phyloP scores from a whole-genome alignment of 2,797 vertebrate species.

The Holocentrus rufus region DNA sequence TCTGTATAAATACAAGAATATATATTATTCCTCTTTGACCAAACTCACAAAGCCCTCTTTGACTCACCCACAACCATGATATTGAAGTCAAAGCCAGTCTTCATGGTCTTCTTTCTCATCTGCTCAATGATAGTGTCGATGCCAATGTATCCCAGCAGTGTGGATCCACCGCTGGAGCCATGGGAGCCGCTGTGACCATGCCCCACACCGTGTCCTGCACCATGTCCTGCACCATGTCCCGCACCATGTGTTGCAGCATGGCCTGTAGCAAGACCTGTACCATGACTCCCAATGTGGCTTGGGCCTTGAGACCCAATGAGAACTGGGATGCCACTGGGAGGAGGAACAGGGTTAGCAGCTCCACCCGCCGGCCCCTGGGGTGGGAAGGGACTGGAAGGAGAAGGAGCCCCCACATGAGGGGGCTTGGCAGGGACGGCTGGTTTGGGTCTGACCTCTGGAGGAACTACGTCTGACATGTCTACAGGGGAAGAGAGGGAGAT shows the following conservation, averaged over 20 bases:
- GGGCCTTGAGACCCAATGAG: slow-evolving; percentile 61
- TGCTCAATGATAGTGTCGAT: slow-evolving; percentile 99
- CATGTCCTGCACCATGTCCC: slow-evolving; percentile 33
- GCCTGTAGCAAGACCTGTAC: background rate
- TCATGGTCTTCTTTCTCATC: slow-evolving; percentile 99
- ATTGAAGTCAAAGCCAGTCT: slow-evolving; percentile 98
- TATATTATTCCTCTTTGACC: background rate
- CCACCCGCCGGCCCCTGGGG: slow-evolving; percentile 69
- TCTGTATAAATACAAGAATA: too few species aligned
- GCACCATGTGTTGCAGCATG: slow-evolving; percentile 35
- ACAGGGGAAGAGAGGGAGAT: slow-evolving; percentile 40
- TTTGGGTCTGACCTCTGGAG: slow-evolving; percentile 92
- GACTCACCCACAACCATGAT: slow-evolving; percentile 97
- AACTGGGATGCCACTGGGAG: slow-evolving; percentile 36
- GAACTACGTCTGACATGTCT: slow-evolving; percentile 96
- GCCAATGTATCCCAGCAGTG: slow-evolving; percentile 93
- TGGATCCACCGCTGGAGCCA: slow-evolving; percentile 74
- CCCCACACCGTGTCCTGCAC: slow-evolving; percentile 44
- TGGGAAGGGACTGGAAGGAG: slow-evolving; percentile 76
- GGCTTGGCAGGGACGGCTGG: slow-evolving; percentile 94
- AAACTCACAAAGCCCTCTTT: background rate
- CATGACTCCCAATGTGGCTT: slow-evolving; percentile 72
- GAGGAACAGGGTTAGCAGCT: slow-evolving; percentile 38
- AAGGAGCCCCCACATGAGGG: slow-evolving; percentile 78
- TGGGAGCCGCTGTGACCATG: slow-evolving; percentile 60